phyloP scores from a whole-genome alignment of 2,888 invertebrate genomes.

The Coremacera marginata region DNA sequence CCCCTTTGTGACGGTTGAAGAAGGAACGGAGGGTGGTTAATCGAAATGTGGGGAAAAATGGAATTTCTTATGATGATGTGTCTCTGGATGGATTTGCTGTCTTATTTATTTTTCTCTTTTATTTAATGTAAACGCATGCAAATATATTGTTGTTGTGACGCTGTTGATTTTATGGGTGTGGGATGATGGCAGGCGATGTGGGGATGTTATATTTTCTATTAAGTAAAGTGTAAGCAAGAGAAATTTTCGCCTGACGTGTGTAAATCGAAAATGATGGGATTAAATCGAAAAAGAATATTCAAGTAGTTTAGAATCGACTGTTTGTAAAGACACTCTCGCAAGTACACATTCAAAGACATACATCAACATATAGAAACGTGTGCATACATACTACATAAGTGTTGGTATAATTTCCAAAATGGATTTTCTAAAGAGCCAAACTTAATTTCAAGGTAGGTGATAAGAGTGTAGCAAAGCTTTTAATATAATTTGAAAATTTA shows the following conservation, averaged over 20 bases:
- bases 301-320: slow-evolving; percentile 1
- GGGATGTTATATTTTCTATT: background rate
- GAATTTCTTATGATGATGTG: slow-evolving; percentile 25
- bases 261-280: slow-evolving; percentile 32
- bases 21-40: background rate
- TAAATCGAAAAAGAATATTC: slow-evolving; percentile 15
- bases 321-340: background rate
- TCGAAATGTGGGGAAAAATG: background rate
- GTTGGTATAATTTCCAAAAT: background rate
- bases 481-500: too few relatives aligned
- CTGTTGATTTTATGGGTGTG: background rate
- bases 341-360: background rate
- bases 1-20: too few relatives aligned
- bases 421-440: background rate
- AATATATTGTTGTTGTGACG: background rate
- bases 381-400: background rate
- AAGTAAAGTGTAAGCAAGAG: slow-evolving; percentile 1
- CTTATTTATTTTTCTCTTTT: slow-evolving; percentile 32
- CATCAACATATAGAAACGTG: too few relatives aligned
- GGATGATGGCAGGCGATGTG: background rate
- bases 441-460: background rate
- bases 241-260: slow-evolving; percentile 26
- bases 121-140: slow-evolving; percentile 18
- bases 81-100: slow-evolving; percentile 24
- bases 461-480: too few relatives aligned